Conservation (phyloP, 2,797 vertebrate genomes). For the Gymnoscopelus braueri region DNA sequence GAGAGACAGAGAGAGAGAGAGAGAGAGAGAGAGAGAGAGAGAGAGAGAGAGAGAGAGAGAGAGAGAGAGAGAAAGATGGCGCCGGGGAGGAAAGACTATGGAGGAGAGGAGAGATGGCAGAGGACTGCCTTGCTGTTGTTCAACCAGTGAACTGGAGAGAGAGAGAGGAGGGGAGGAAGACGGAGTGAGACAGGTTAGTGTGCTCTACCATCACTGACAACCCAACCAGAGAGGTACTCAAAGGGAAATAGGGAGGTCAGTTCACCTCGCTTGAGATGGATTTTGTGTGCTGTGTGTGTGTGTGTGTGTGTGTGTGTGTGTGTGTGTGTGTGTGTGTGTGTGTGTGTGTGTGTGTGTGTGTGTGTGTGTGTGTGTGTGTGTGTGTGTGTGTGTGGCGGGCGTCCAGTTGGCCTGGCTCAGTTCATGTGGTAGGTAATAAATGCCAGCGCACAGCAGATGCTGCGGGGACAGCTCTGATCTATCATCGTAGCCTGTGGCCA, state of each 20-base stretch:
- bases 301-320: conserved; percentile 7
- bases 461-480: conserved; percentile 70
- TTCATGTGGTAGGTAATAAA: conserved; percentile 62
- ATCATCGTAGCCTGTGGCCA: conserved; percentile 60
- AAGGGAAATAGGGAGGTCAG: conserved; percentile 36
- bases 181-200: conserved; percentile 17
- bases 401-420: conserved; percentile 65
- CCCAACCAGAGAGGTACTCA: conserved; percentile 21
- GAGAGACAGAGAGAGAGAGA: conserved; percentile 26
- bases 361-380: conserved; percentile 4
- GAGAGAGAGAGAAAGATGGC: conserved; percentile 5
- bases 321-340: conserved; percentile 27
- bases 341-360: conserved; percentile 8
- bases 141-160: conserved; percentile 4
- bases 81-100: conserved; percentile 14
- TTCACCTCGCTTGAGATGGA: not conserved
- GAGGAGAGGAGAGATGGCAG: conserved; percentile 26
- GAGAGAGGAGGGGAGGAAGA: conserved; percentile 1
- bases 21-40: conserved; percentile 15
- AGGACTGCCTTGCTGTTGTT: conserved; percentile 27
- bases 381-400: conserved; percentile 37
- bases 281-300: conserved; percentile 1
- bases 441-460: conserved; percentile 78
- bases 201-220: conserved; percentile 13
- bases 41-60: conserved; percentile 41